Conservation (phyloP, 23 tunicate genomes). For the Halocynthia roretzi region DNA sequence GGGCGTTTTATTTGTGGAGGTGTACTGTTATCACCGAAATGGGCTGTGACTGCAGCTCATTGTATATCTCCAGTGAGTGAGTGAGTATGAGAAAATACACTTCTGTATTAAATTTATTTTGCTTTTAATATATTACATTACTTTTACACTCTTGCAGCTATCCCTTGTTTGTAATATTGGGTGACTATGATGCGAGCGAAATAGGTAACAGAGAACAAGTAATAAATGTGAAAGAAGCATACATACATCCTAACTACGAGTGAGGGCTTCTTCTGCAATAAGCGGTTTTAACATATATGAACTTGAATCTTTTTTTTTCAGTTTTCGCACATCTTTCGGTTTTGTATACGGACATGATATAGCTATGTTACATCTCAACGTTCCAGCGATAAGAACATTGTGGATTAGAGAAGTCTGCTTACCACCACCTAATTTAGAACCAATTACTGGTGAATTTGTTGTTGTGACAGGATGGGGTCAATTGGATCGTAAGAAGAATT, state of each 20-base stretch:
- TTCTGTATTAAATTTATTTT: not conserved
- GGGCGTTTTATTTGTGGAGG: not conserved
- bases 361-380: not conserved
- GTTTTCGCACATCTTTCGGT: not conserved
- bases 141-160: not conserved
- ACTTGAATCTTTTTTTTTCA: not conserved
- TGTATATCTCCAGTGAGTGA: conserved; percentile 8
- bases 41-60: conserved; percentile 28
- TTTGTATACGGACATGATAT: not conserved
- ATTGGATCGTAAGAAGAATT: no score
- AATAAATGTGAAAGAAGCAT: not conserved
- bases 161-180: not conserved
- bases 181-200: conserved; percentile 1
- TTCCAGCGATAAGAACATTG: not conserved
- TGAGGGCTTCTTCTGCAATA: not conserved
- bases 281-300: no score
- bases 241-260: conserved; percentile 15
- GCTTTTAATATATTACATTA: not conserved
- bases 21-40: conserved; percentile 5
- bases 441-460: not conserved
- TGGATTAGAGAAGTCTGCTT: conserved; percentile 1
- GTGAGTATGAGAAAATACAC: not conserved
- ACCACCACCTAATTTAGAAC: not conserved
- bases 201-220: not conserved
- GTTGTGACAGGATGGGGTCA: conserved; percentile 15